Evolutionary conservation across 2,888 invertebrate genomes (phyloP), one percentile per base, ranked within the genome.

Genomic region (Tricholauxania praeusta): DNA sequence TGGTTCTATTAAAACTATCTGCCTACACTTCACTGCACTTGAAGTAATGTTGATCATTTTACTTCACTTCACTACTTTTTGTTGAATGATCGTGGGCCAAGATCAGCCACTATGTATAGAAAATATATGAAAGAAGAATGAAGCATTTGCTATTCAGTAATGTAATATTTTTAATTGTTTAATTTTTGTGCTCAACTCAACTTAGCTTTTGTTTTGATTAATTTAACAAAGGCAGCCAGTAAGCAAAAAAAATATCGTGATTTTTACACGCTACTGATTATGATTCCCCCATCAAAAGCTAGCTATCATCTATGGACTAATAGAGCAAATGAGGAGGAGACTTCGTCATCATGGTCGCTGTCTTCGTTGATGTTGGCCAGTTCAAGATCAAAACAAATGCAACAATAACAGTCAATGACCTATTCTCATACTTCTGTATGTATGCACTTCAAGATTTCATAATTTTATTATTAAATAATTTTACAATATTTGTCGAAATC

Each of bases 401-500:
- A 57, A 57, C 57, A 57, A 57, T 28, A 65, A 52, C 49, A 48
- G 67, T 67, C 47, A 55, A 67, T 22, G 67, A 67, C 55, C 67
- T 67, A 17, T 39, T 22, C 28, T 19, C 57, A n/a, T 17, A 47
- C 53, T 28, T 60, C n/a, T 22, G n/a, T 70, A 60, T 53, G 60
- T 70, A 62, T 55, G 55, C 53, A 10, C 39, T 10, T 12, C 51
- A 53, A 52, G 52, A 70, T 70, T 53, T 70, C 70, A 63, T 63
- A 52, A 63, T 52, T 62, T 70, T 70, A 70, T 70, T 63, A 70
- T 63, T 52, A 70, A 70, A 70, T 70, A 63, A 70, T 53, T 63
- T 52, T 39, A 39, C 39, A 39, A 39, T 63, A 70, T 63, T 63
- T 70, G 47, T 62, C n/a, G 22, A 32, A 63, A 47, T 22, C 53